A percentile compares a stretch with the other conserved stretches of the same genome.
Conservation (phyloP, 1,140 invertebrate genomes). For the Aradophagus sp. region DNA sequence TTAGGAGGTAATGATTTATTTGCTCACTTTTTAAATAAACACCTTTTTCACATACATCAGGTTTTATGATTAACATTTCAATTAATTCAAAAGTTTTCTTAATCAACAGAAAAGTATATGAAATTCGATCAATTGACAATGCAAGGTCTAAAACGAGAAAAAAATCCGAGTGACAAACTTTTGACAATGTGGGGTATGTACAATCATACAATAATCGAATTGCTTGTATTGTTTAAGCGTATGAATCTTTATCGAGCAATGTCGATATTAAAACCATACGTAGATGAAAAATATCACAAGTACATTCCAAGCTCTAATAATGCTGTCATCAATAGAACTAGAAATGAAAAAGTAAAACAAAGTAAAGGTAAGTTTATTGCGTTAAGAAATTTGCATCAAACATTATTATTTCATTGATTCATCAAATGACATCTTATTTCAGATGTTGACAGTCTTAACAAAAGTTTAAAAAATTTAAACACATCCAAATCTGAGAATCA, state of each 20-base stretch:
- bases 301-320: slow-evolving; percentile 73
- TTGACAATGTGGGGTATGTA: slow-evolving; percentile 85
- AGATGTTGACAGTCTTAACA: too few species aligned
- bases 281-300: slow-evolving; percentile 77
- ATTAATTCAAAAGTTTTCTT: too few species aligned
- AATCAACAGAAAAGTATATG: slow-evolving; percentile 51
- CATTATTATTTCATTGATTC: too few species aligned
- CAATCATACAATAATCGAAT: slow-evolving; percentile 85
- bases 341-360: neutral
- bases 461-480: too few species aligned
- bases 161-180: slow-evolving; percentile 84
- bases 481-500: too few species aligned
- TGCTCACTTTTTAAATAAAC: neutral
- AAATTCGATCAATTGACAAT: slow-evolving; percentile 65
- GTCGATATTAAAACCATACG: slow-evolving; percentile 78
- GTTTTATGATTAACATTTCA: too few species aligned
- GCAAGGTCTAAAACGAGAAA: slow-evolving; percentile 74
- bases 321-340: too few species aligned
- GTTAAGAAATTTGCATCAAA: too few species aligned
- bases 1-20: slow-evolving; percentile 76
- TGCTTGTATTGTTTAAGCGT: slow-evolving; percentile 82
- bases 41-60: neutral
- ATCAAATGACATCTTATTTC: too few species aligned
- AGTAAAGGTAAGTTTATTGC: slow-evolving; percentile 3
- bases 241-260: slow-evolving; percentile 86